Evolutionary conservation across 2,113 vertebrate species (phyloP).

Genomic region (Xiphophorus maculatus): DNA sequence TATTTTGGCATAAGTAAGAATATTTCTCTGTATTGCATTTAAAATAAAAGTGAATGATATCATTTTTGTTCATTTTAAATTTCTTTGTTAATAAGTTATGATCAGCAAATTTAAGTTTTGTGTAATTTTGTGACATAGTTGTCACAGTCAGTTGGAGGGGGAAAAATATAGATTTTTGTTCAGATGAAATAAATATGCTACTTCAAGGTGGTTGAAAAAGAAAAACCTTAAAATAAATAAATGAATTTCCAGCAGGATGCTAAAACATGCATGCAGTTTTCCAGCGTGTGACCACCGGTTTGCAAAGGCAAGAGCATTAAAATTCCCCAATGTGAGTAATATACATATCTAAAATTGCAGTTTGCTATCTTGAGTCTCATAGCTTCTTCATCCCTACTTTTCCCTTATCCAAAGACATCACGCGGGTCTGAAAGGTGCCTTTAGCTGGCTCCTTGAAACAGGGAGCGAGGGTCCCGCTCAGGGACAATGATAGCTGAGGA

Average conservation of each 20-base stretch:
- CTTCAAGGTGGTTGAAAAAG: not conserved
- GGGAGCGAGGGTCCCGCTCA: slow-evolving; percentile 89
- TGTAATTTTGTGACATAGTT: not conserved
- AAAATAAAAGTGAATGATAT: not conserved
- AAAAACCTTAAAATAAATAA: not conserved
- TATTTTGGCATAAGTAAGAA: not conserved
- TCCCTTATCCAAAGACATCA: slow-evolving; percentile 68
- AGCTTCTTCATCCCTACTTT: slow-evolving; percentile 34
- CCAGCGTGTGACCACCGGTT: slow-evolving; percentile 17
- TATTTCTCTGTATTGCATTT: not conserved
- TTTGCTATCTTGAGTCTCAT: slow-evolving; percentile 46
- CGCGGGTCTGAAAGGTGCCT: slow-evolving; percentile 81
- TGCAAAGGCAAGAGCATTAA: slow-evolving; percentile 45
- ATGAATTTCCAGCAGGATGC: slow-evolving; percentile 15
- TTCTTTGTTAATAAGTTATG: not conserved
- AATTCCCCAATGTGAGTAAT: slow-evolving; percentile 50
- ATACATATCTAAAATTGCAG: slow-evolving; percentile 69
- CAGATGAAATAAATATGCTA: slow-evolving; percentile 22
- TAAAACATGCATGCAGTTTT: slow-evolving; percentile 17
- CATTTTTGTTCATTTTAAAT: not conserved
- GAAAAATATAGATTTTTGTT: slow-evolving; percentile 29
- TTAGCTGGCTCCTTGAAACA: slow-evolving; percentile 91
- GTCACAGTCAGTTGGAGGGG: not conserved
- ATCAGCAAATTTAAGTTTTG: not conserved
- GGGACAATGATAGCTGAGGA: slow-evolving; percentile 90